Evolutionary conservation across 1,140 invertebrate genomes (phyloP).

Genomic region (Sycobia sp.): DNA sequence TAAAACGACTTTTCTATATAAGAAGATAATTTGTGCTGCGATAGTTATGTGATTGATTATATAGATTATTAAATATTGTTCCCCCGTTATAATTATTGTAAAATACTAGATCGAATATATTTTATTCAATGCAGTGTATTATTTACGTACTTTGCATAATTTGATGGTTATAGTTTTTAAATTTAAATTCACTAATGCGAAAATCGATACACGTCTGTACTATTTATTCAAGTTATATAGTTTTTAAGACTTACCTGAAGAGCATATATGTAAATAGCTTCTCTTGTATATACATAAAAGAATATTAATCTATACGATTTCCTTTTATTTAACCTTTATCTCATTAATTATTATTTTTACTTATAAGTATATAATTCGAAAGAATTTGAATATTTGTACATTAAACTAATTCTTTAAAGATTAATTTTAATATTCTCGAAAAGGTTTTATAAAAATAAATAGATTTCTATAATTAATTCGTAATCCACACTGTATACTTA

Average conservation of each 20-base stretch:
- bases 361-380: too few species aligned
- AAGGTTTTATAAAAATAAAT: too few species aligned
- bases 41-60: background rate
- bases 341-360: background rate
- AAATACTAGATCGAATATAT: background rate
- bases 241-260: too few species aligned
- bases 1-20: background rate
- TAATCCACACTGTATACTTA: too few species aligned
- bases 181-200: background rate
- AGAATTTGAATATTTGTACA: too few species aligned
- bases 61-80: background rate
- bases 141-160: too few species aligned
- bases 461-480: too few species aligned
- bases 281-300: conserved; percentile 15
- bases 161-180: background rate
- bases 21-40: background rate
- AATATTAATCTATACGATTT: background rate
- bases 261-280: conserved; percentile 25
- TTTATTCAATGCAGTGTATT: background rate
- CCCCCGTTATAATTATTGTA: background rate
- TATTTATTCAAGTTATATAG: too few species aligned
- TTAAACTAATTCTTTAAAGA: too few species aligned
- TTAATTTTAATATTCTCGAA: too few species aligned
- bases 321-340: background rate
- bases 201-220: conserved; percentile 7